Base-by-base conservation (phyloP, 2,113 vertebrate genomes). In the Sylvietta virens region DNA sequence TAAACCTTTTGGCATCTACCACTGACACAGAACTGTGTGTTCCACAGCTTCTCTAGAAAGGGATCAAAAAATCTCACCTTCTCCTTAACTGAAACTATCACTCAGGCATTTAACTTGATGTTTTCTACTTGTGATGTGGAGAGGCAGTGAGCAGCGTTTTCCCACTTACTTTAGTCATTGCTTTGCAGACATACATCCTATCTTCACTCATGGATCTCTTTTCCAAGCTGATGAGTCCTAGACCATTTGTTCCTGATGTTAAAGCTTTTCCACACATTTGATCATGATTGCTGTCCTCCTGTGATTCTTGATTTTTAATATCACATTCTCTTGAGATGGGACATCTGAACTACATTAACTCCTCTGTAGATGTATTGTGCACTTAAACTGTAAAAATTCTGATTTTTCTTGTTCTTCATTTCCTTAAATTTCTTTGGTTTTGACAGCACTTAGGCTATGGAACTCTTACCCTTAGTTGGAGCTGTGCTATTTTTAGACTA, bases 1-100 rank as follows among this genome's bases (percentile, higher is more conserved):
- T 93, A 95, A 93, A 54, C n/a, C 10, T 95, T 93, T 66, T 83
- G 82, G 84, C 82, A 90, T 86, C 50, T 35, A 35, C 30, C 64
- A 26, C 42, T 77, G 45, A 70, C 54, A 37, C 65, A 77, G 33
- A 77, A 70, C 53, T 77, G 15, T 70, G 62, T 77, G 50, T 57
- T 94, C 71, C 64, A 51, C 67, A 90, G 71, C 33, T 90, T 80
- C 51, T 50, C n/a, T 54, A 77, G 53, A 24, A 86, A 80, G 28
- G 33, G 33, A 82, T 58, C 19, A 79, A 85, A 86, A 69, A 35
- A 27, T 5, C 7, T 62, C 33, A 73, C 44, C 26, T 87, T 84
- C 44, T 74, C 39, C 79, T 80, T 81, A 66, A 80, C 27, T 21
- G 10, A 77, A 90, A 77, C 17, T 90, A 54, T 66, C 53, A 81